A percentile compares a stretch with the other conserved stretches of the same genome.
phyloP scores from a whole-genome alignment of 2,797 vertebrate genomes.

The Phaenicophaeus curvirostris region DNA sequence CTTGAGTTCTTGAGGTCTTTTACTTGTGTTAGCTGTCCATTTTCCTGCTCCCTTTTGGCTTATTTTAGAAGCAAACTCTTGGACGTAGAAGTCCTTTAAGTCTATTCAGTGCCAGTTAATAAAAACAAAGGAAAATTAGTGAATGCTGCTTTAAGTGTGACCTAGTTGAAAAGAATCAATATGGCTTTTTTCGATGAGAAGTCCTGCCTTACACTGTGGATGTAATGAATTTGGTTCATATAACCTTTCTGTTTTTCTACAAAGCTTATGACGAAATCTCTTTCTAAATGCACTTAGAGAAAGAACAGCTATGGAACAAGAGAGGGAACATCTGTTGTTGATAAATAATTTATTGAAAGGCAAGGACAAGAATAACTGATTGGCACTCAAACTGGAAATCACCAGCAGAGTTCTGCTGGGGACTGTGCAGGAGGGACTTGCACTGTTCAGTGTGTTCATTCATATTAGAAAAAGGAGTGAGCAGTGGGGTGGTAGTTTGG shows the following conservation, averaged over 20 bases:
- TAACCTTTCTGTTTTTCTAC: background rate
- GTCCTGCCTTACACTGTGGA: background rate
- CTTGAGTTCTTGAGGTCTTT: background rate
- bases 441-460: background rate
- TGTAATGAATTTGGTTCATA: background rate
- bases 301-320: background rate
- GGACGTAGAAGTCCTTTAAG: background rate
- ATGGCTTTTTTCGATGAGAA: background rate
- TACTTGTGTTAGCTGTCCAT: background rate
- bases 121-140: too few species aligned
- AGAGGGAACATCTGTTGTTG: background rate
- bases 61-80: background rate
- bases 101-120: too few species aligned
- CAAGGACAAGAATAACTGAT: background rate
- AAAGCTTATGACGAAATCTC: background rate
- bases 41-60: background rate
- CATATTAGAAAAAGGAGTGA: background rate
- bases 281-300: background rate
- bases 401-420: background rate
- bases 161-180: background rate
- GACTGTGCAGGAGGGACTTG: background rate
- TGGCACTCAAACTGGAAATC: background rate
- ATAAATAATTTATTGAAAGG: background rate
- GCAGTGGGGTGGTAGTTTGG: background rate
- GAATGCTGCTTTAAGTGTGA: too few species aligned